Evolutionary conservation across 2,888 invertebrate genomes (phyloP), one percentile per base, ranked within the genome.

Genomic region (Lamproptera curius): DNA sequence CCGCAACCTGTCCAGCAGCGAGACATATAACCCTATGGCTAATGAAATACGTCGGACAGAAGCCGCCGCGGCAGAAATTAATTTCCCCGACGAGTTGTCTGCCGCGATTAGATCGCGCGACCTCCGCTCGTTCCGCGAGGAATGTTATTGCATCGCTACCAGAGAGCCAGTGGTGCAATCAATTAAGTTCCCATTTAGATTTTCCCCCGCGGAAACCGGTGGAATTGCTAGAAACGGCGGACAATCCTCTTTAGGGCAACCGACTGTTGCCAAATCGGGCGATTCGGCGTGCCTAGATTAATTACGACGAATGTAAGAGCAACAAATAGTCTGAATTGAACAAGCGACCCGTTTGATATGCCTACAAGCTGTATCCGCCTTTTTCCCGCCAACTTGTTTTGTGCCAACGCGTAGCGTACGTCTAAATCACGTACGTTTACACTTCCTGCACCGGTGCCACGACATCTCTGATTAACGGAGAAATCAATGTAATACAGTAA

Each of bases 401-500:
- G 31, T 36, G 10, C 47, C 48, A 36, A 52, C 44, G 48, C 47
- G 52, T 56, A 54, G 55, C 57, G 43, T 34, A 56, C 43, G 61
- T 60, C 56, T 61, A 52, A 59, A 61, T 62, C 6, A 20, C 20
- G n/a, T 59, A 57, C 61, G 61, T 58, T 52, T 56, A 53, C 46
- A 58, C 61, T 69, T 67, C 67, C 64, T 63, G 55, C 52, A 55
- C 59, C 53, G 52, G 57, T 61, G 57, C 16, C 11, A 16, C 35
- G 6, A 13, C 11, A 11, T 31, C 31, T 28, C 2, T 10, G 31
- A 11, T 4, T 15, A 16, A 15, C 11, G 57, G 74, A 69, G 76
- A 76, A 73, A 75, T 64, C 60, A 65, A 64, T 77, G 73, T 79
- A 73, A 74, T 80, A 80, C 78, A 71, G 67, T 73, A 59, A 57